phyloP scores from a whole-genome alignment of 2,113 vertebrate genomes.

The Poeciliopsis prolifica region DNA sequence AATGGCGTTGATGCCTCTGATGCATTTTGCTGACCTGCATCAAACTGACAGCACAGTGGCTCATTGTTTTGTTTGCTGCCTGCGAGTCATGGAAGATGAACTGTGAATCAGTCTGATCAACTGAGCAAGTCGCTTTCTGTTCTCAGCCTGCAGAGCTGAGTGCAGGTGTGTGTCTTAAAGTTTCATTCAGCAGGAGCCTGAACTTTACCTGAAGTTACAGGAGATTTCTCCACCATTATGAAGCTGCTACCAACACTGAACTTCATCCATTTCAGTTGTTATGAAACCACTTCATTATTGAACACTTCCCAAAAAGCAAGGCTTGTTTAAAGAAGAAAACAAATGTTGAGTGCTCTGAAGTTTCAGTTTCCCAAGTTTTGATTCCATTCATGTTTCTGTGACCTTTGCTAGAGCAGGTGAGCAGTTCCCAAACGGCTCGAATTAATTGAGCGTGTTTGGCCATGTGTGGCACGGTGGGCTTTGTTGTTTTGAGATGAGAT shows the following conservation, averaged over 20 bases:
- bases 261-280: neutral
- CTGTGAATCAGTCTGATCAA: neutral
- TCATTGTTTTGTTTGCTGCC: neutral
- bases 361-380: neutral
- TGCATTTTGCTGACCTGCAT: neutral
- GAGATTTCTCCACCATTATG: neutral
- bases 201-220: neutral
- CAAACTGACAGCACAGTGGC: neutral
- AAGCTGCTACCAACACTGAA: neutral
- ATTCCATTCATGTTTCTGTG: constrained; percentile 1
- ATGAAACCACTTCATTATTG: neutral
- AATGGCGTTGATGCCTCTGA: too few species aligned
- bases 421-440: neutral
- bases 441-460: neutral
- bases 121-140: neutral
- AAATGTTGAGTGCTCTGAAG: neutral
- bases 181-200: neutral
- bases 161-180: neutral
- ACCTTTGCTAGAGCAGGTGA: constrained; percentile 2
- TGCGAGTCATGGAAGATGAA: neutral
- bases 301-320: neutral
- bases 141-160: neutral
- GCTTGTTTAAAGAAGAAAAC: neutral
- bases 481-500: constrained; percentile 11
- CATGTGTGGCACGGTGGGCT: neutral